Conservation (phyloP, 2,113 vertebrate genomes). For the Psephotus haematonotus region DNA sequence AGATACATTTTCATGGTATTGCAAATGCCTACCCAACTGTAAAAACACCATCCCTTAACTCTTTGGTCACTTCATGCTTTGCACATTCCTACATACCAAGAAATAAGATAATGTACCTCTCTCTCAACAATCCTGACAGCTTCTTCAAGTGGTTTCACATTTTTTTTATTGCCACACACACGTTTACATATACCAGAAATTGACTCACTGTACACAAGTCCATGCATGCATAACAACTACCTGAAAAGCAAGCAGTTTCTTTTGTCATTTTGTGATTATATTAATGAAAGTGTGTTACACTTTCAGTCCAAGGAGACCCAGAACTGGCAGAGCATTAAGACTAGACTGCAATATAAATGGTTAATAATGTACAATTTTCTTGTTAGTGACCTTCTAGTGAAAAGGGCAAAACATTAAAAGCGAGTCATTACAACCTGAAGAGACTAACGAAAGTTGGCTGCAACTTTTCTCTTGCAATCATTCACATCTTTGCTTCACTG, state of each 20-base stretch:
- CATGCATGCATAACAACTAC: neutral
- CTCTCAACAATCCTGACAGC: neutral
- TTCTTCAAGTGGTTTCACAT: neutral
- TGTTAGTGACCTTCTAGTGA: neutral
- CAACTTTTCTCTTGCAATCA: neutral
- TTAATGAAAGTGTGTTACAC: neutral
- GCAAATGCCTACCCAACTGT: neutral
- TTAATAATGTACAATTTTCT: neutral
- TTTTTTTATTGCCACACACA: neutral
- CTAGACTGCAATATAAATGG: neutral
- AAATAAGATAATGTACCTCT: neutral
- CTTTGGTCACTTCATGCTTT: neutral
- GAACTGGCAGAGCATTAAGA: neutral
- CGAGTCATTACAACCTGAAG: neutral
- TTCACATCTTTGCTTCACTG: neutral
- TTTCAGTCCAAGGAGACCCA: neutral
- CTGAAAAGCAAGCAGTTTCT: neutral
- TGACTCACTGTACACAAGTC: neutral
- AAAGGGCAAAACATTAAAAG: neutral
- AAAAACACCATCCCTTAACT: neutral
- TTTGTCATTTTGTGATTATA: neutral
- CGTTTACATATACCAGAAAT: neutral
- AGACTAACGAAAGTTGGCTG: neutral
- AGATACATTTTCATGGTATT: neutral
- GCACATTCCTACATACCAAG: neutral